phyloP scores from a whole-genome alignment of 2,113 vertebrate genomes.

The Motacilla tschutschensis region DNA sequence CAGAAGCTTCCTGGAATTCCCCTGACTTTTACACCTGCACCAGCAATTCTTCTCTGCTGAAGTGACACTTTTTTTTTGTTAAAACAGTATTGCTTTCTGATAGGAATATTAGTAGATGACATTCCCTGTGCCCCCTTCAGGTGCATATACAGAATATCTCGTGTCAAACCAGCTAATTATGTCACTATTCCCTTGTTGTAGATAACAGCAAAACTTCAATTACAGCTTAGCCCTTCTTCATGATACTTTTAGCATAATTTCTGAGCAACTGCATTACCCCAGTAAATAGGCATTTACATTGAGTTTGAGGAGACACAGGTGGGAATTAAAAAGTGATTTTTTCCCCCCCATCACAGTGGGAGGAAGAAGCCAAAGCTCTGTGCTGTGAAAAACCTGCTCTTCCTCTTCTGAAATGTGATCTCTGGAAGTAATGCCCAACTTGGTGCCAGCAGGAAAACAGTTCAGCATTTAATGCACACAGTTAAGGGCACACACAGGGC shows the following conservation, averaged over 20 bases:
- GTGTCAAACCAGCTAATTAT: conserved; percentile 11
- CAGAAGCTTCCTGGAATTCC: not conserved
- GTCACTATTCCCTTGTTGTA: not conserved
- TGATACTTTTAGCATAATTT: not conserved
- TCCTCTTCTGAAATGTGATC: not conserved
- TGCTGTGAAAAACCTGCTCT: not conserved
- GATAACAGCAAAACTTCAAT: not conserved
- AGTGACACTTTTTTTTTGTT: not conserved
- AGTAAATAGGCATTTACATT: too few relatives aligned
- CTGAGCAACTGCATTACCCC: not conserved
- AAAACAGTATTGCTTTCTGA: not conserved
- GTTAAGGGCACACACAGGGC: not conserved
- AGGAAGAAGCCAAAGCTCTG: not conserved
- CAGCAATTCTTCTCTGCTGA: not conserved
- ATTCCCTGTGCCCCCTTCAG: not conserved
- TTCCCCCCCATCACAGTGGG: rapidly evolving
- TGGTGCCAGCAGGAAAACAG: not conserved
- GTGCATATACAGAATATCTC: not conserved
- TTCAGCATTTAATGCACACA: not conserved
- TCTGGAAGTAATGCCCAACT: not conserved
- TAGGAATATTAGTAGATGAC: not conserved
- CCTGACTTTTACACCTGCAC: not conserved
- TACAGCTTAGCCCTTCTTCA: not conserved
- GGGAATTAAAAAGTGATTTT: not conserved
- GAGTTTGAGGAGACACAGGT: not conserved